Percentiles rank a stretch among this genome's conserved stretches.
These are phyloP conservation scores for Halichondria panicea DNA, from an alignment of 37 sponge, comb jelly and placozoan species.

Conservation along the genomic window DNA sequence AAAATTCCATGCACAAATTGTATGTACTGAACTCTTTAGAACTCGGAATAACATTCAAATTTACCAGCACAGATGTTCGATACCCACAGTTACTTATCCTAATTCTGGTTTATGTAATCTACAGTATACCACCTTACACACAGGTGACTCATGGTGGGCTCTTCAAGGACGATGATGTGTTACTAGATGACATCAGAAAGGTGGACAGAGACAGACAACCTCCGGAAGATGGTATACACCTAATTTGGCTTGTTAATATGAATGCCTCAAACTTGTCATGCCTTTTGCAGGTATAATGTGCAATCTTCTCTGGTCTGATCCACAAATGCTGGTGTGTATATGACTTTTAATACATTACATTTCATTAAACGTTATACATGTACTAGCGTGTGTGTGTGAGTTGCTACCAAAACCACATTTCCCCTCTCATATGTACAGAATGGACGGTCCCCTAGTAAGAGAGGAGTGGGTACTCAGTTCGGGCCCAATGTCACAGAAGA, in stretches of 20 bases:
- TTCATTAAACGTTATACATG: background rate
- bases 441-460: slow-evolving; percentile 88
- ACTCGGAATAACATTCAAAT: too few relatives aligned
- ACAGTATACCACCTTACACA: too few relatives aligned
- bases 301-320: slow-evolving; percentile 98
- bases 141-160: slow-evolving; percentile 96
- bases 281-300: slow-evolving; percentile 82
- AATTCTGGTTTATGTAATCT: too few relatives aligned
- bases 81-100: too few relatives aligned
- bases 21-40: too few relatives aligned
- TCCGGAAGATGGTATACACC: slow-evolving; percentile 39
- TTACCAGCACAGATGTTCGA: too few relatives aligned
- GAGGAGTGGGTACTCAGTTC: slow-evolving; percentile 97
- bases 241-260: background rate
- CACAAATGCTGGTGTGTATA: slow-evolving; percentile 66
- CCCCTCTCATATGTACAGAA: slow-evolving; percentile 29
- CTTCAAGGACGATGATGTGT: slow-evolving; percentile 84
- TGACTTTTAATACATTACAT: background rate
- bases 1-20: too few relatives aligned
- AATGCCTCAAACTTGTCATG: background rate
- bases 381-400: background rate
- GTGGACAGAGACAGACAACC: slow-evolving; percentile 63
- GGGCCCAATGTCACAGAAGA: slow-evolving; percentile 91
- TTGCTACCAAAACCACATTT: too few relatives aligned
- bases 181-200: slow-evolving; percentile 81